Percentiles rank a stretch among this genome's conserved stretches.
Conservation (phyloP, 2,113 vertebrate species). For the Stegostoma tigrinum region DNA sequence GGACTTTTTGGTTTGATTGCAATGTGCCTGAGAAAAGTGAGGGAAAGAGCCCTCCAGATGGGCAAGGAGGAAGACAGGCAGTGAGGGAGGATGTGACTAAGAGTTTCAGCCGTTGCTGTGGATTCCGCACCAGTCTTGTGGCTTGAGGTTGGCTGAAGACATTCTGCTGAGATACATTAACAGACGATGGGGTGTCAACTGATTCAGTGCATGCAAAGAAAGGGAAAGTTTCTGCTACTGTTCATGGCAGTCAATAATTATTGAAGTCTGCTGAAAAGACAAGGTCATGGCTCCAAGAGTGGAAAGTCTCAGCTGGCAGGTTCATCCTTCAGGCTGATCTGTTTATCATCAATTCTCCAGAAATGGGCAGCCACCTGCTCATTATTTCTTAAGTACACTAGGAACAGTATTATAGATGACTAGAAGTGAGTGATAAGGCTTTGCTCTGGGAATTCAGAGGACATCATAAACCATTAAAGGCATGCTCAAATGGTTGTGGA, state of each 20-base stretch:
- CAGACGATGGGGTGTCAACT: background rate
- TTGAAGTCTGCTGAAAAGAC: background rate
- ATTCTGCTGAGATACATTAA: background rate
- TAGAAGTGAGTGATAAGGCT: background rate
- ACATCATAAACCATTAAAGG: constrained; percentile 3
- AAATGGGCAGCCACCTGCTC: background rate
- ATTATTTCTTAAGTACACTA: background rate
- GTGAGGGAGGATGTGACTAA: background rate
- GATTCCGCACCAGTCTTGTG: background rate
- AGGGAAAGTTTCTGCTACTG: constrained; percentile 1
- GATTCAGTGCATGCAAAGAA: background rate
- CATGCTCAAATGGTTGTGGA: background rate
- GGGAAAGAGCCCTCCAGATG: background rate
- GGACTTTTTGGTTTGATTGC: too few relatives aligned
- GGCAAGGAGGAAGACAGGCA: too few relatives aligned
- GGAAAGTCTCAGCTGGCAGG: constrained; percentile 25
- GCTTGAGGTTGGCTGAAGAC: background rate
- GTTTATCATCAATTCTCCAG: background rate
- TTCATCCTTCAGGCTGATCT: constrained; percentile 30
- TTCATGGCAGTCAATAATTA: constrained; percentile 1
- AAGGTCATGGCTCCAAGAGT: background rate
- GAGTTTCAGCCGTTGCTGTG: background rate
- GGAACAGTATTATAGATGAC: background rate
- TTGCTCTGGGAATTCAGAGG: background rate
- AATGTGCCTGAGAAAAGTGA: too few relatives aligned